These are phyloP conservation scores for Himalopsyche tibetana DNA, from an alignment of 2,888 invertebrate species.

Conservation along the genomic window DNA sequence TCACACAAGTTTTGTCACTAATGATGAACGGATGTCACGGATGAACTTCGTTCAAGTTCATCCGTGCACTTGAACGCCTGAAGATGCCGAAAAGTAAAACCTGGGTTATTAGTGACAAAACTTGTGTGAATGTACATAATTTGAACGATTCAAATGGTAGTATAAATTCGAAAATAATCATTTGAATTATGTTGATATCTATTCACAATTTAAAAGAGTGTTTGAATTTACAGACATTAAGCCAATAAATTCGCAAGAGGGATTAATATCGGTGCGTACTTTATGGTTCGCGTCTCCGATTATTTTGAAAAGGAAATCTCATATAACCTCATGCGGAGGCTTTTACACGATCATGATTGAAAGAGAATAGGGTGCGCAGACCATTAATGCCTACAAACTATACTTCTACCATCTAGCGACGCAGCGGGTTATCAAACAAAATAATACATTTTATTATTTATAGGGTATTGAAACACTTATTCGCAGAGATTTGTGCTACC, in stretches of 20 bases:
- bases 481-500: no score
- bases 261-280: conserved; percentile 16
- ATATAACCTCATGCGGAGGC: conserved; percentile 1
- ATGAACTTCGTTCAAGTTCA: no score
- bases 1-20: no score
- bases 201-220: no score
- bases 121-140: no score
- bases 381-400: conserved; percentile 4
- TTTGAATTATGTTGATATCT: no score
- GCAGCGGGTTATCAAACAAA: neutral
- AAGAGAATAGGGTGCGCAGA: neutral
- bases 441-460: conserved; percentile 23
- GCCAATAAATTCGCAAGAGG: neutral
- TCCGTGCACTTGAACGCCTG: no score
- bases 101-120: no score
- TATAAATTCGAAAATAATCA: no score
- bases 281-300: conserved; percentile 23
- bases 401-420: conserved; percentile 16
- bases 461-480: neutral
- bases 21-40: no score
- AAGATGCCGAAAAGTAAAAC: no score
- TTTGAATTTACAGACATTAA: neutral
- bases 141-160: no score
- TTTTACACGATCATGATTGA: conserved; percentile 1
- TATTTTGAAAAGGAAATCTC: conserved; percentile 37